phyloP scores from a whole-genome alignment of 2,888 invertebrate species.

The Drosophila neotestacea region DNA sequence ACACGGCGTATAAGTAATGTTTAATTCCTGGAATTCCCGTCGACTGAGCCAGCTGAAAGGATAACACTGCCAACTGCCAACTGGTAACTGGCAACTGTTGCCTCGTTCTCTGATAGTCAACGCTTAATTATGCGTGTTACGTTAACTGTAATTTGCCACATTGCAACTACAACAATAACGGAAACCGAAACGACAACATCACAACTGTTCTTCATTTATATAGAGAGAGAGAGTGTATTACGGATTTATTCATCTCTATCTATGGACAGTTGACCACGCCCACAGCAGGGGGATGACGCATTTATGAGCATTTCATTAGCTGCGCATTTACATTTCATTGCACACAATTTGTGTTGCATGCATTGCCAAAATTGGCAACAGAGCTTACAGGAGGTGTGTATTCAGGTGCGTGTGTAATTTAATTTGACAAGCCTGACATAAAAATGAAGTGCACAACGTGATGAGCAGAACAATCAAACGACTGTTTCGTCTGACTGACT shows the following conservation, averaged over 20 bases:
- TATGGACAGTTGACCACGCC: background rate
- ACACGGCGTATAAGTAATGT: constrained; percentile 50
- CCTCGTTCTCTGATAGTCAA: constrained; percentile 13
- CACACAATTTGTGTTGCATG: constrained; percentile 63
- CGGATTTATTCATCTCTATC: constrained; percentile 17
- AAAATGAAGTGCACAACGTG: constrained; percentile 75
- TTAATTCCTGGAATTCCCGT: constrained; percentile 40
- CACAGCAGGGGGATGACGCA: background rate
- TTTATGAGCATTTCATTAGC: constrained; percentile 69
- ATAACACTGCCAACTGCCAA: background rate
- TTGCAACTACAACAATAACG: constrained; percentile 24
- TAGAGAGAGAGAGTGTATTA: background rate
- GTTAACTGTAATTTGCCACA: constrained; percentile 52
- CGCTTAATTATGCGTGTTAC: constrained; percentile 72
- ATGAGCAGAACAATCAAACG: constrained; percentile 66
- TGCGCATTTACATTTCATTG: constrained; percentile 72
- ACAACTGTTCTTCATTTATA: background rate
- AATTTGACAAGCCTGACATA: constrained; percentile 75
- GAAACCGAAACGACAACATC: background rate
- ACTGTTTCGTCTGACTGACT: background rate
- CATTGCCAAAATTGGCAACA: constrained; percentile 25
- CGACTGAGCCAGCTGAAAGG: constrained; percentile 6
- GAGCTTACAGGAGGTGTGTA: background rate
- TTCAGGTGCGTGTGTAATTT: constrained; percentile 61
- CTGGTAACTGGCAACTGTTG: background rate